A percentile compares a stretch with the other conserved stretches of the same genome.
These are phyloP conservation scores for Nemapogon koenigi DNA, from an alignment of 2,888 invertebrate genomes.

Conservation along the genomic window DNA sequence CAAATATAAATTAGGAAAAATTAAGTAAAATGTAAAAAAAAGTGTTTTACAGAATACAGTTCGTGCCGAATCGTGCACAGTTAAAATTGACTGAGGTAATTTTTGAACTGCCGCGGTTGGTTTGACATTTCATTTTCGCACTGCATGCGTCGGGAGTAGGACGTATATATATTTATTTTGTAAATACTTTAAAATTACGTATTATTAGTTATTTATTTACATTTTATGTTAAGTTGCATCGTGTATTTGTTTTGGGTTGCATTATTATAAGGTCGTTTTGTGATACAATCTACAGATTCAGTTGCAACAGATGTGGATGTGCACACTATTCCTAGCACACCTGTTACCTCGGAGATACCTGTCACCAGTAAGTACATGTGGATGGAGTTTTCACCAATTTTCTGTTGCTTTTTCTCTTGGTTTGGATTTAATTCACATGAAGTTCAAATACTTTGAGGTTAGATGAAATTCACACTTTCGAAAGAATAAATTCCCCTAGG, in stretches of 20 bases:
- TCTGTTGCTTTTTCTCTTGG: conserved; percentile 20
- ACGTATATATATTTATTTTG: neutral
- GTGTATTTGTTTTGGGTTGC: conserved; percentile 3
- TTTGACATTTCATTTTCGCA: conserved; percentile 31
- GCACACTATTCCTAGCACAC: conserved; percentile 45
- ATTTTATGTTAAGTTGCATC: conserved; percentile 10
- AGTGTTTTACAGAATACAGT: neutral
- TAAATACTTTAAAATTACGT: conserved; percentile 8
- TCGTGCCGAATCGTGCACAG: conserved; percentile 37
- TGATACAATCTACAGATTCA: conserved; percentile 56
- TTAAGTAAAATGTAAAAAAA: neutral
- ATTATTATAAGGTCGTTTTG: conserved; percentile 21
- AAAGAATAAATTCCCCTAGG: too few species aligned
- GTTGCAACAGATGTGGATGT: conserved; percentile 53
- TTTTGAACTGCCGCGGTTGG: too few species aligned
- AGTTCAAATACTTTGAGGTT: conserved; percentile 5
- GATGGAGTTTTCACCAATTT: neutral
- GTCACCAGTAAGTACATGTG: conserved; percentile 43
- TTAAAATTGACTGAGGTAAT: conserved; percentile 41
- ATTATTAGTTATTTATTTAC: conserved; percentile 6
- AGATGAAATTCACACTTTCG: too few species aligned
- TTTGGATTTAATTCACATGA: neutral
- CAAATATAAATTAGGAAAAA: too few species aligned
- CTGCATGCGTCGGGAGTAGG: conserved; percentile 23
- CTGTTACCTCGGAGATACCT: conserved; percentile 45